Evolutionary conservation across 1,140 invertebrate genomes (phyloP), one percentile per base, ranked within the genome.

Genomic region (Schlechtendalia chinensis): DNA sequence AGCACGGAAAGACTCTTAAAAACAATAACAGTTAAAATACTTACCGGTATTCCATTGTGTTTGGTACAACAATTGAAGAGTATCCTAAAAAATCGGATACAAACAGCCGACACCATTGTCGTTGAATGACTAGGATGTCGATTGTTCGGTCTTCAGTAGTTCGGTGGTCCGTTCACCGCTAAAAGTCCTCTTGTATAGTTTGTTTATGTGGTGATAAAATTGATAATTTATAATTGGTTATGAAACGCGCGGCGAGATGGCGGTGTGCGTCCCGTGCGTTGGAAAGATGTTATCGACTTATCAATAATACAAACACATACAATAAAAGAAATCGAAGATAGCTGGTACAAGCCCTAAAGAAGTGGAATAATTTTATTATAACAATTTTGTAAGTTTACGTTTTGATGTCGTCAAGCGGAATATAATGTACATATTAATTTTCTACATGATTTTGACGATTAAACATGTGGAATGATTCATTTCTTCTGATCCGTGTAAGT

Each of bases 241-340:
- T 22, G 27, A 29, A 58, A 75, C 12, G 19, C 0, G 8, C n/a
- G n/a, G 10, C 32, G 24, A 79, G 75, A 79, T 63, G 1, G 74
- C 56, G 32, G 32, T 39, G 8, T 39, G 32, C 8, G 74, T 16
- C 6, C 1, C 19, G n/a, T 54, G 54, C 72, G 54, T 29, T 75
- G 54, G 29, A 59, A 75, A 45, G 39, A 45, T 75, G 72, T 77
- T 77, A 77, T 77, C 74, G 59, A 17, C 74, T 79, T 79, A 79
- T 79, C 75, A 47, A 79, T 39, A 39, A 39, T 47, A 77, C 74
- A 77, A 77, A 77, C 74, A 69, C 45, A 50, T 17, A 77, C 54
- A 77, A 77, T 63, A 63, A 63, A 61, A 63, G 58, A 50, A 79
- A 63, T 63, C 17, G 8, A 61, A 63, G 75, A 79, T 79, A 39